Base-by-base conservation (phyloP, 2,888 invertebrate genomes). In the Hirtodrosophila confusa region DNA sequence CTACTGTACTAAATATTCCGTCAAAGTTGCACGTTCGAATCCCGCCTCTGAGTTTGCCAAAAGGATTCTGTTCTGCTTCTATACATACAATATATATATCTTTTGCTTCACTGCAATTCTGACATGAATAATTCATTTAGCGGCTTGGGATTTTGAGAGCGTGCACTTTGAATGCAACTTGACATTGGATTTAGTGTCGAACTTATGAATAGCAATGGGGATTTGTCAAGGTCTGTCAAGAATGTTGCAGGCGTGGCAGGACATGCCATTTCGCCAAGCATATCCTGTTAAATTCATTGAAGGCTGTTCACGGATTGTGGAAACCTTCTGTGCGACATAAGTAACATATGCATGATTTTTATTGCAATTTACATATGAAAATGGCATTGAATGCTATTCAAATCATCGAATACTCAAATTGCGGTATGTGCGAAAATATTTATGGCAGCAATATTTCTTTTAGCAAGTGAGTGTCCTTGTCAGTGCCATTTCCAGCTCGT, bases 81-180 rank as follows among this genome's bases (percentile, higher is more conserved):
- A n/a, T n/a, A 27, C 12, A 12, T 29, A n/a, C 8, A 12, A 40
- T 47, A 29, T n/a, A 37, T 63, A 41, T 47, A 35, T 37, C 57
- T 11, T 41, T 55, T 39, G 35, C 37, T 23, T 27, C 44, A n/a
- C 33, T 51, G 66, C 57, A 65, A 57, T 40, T 49, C 35, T 11
- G 48, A 62, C 40, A 86, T 80, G 80, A 80, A 80, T 80, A 67
- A 80, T 80, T 76, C 76, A 80, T 80, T 83, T 62, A 49, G 55
- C 54, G 63, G 65, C 69, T 86, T 74, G 63, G 58, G 47, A 68
- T 53, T 66, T 79, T 60, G 43, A 69, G 66, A 48, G 67, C 63
- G 44, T 54, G 43, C 62, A 70, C 66, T 63, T 53, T 41, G 61
- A 71, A 68, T 83, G 86, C 73, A 72, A 77, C 74, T 82, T 82